Evolutionary conservation across 2,888 invertebrate genomes (phyloP).

Genomic region (Metopia argyrocephala): DNA sequence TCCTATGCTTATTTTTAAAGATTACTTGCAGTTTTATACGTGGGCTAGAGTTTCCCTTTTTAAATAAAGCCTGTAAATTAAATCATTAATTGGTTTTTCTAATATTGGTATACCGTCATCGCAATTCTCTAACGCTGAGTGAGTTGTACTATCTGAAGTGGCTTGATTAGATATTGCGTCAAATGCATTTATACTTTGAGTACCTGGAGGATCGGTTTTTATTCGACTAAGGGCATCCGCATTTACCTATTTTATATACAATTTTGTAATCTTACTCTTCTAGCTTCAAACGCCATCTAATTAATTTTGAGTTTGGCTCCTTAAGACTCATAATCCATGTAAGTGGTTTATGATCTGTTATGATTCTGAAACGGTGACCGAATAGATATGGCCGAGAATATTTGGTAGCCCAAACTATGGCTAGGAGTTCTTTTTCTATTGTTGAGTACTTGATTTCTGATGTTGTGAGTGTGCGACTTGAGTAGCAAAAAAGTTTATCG

Average conservation of each 20-base stretch:
- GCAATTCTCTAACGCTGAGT: slow-evolving; percentile 59
- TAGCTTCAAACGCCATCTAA: slow-evolving; percentile 30
- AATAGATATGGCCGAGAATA: too few relatives aligned
- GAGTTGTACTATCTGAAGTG: slow-evolving; percentile 45
- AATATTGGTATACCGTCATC: slow-evolving; percentile 65
- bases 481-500: too few relatives aligned
- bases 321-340: slow-evolving; percentile 30
- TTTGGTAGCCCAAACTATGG: too few relatives aligned
- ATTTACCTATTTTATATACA: slow-evolving; percentile 31
- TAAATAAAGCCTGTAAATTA: too few relatives aligned
- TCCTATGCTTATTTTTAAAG: slow-evolving; percentile 63
- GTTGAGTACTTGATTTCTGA: too few relatives aligned
- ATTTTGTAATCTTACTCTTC: slow-evolving; percentile 41
- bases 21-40: slow-evolving; percentile 28
- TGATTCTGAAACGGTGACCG: too few relatives aligned
- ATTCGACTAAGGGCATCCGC: slow-evolving; percentile 12
- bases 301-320: slow-evolving; percentile 34
- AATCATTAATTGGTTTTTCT: slow-evolving; percentile 65
- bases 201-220: slow-evolving; percentile 21
- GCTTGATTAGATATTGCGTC: slow-evolving; percentile 22
- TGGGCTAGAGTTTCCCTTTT: slow-evolving; percentile 15
- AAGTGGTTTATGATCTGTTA: slow-evolving; percentile 10
- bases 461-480: too few relatives aligned
- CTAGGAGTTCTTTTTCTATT: too few relatives aligned
- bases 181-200: slow-evolving; percentile 28